Evolutionary conservation across 2,888 invertebrate genomes (phyloP).

Genomic region (Hetaerina titia): DNA sequence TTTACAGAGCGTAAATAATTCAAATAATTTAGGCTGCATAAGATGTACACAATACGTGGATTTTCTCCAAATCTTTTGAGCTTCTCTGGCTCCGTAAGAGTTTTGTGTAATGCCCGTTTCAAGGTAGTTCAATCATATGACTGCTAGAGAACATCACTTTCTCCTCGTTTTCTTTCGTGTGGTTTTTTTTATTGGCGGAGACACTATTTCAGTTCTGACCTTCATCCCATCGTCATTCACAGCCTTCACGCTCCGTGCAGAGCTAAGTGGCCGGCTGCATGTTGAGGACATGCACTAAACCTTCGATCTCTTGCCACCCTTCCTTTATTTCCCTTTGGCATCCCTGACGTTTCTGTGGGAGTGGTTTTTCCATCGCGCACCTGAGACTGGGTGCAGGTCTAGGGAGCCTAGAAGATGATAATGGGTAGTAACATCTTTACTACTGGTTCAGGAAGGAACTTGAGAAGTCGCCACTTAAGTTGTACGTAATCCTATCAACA

Average conservation of each 20-base stretch:
- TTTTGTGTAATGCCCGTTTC: background rate
- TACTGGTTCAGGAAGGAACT: too few species aligned
- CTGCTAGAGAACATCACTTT: background rate
- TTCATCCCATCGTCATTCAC: conserved; percentile 16
- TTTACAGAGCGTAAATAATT: background rate
- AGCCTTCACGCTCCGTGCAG: background rate
- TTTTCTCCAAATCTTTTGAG: too few species aligned
- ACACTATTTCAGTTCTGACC: background rate
- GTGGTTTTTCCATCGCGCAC: conserved; percentile 54
- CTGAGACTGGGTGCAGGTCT: conserved; percentile 5
- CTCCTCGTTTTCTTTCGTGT: background rate
- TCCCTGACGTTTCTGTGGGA: background rate
- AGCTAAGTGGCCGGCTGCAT: background rate
- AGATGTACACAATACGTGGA: too few species aligned
- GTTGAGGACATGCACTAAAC: background rate
- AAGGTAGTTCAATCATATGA: background rate
- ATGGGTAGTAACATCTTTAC: background rate
- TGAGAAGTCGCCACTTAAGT: background rate
- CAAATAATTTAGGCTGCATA: too few species aligned
- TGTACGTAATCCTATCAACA: background rate
- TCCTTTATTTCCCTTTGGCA: background rate
- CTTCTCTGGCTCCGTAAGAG: background rate
- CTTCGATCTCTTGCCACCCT: background rate
- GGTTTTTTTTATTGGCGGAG: background rate
- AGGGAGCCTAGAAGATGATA: background rate